These are phyloP conservation scores for Trialeurodes vaporariorum DNA, from an alignment of 1,140 invertebrate species.

Conservation along the genomic window DNA sequence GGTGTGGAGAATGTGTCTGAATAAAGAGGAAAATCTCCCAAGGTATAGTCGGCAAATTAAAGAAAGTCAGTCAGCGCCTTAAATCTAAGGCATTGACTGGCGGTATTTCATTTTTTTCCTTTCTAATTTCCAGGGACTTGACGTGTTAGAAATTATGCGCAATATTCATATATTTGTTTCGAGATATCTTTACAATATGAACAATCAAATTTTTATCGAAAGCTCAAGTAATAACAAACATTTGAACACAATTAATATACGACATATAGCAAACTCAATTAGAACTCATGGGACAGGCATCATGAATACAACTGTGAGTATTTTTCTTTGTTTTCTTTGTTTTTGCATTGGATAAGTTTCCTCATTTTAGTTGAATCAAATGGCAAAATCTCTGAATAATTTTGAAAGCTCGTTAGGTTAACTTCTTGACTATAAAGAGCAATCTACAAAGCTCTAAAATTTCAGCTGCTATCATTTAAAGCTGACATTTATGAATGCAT, in stretches of 20 bases:
- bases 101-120: too few species aligned
- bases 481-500: too few species aligned
- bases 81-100: too few species aligned
- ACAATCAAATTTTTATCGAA: conserved; percentile 95
- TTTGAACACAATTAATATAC: conserved; percentile 90
- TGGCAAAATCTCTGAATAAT: conserved; percentile 7
- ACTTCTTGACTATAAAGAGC: not conserved
- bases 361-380: conserved; percentile 8
- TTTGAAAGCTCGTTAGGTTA: not conserved
- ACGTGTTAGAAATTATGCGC: conserved; percentile 94
- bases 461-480: too few species aligned
- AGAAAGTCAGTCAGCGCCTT: too few species aligned
- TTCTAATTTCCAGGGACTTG: conserved; percentile 76
- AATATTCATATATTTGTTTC: conserved; percentile 94
- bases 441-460: not conserved
- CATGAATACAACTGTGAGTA: conserved; percentile 81
- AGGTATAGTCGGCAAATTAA: too few species aligned
- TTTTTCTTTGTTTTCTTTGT: conserved; percentile 4
- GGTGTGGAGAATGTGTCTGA: too few species aligned
- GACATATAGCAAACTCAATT: conserved; percentile 94
- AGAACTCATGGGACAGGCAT: conserved; percentile 95
- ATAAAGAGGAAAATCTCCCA: too few species aligned
- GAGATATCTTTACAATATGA: conserved; percentile 90
- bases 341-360: not conserved
- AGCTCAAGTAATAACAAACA: conserved; percentile 84